Evolutionary conservation across 2,113 vertebrate species (phyloP).

Genomic region (Coreoperca whiteheadi): DNA sequence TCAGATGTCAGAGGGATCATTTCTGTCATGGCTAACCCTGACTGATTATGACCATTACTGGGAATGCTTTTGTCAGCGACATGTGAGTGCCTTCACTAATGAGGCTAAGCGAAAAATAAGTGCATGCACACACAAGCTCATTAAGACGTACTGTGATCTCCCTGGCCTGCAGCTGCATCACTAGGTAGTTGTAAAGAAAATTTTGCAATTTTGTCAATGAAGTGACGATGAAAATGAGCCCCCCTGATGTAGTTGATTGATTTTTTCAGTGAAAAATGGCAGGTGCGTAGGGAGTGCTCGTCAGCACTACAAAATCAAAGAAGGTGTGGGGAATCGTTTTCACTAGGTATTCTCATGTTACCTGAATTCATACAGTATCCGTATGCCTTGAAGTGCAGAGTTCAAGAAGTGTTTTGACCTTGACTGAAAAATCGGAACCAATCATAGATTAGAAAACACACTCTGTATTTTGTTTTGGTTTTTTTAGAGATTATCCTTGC

Average conservation of each 20-base stretch:
- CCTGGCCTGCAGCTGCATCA: constrained; percentile 65
- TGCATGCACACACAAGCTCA: constrained; percentile 59
- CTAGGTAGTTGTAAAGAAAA: constrained; percentile 74
- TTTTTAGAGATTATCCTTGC: not conserved
- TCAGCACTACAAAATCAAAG: constrained; percentile 59
- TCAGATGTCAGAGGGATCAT: not conserved
- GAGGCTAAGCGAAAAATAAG: constrained; percentile 64
- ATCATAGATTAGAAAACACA: constrained; percentile 35
- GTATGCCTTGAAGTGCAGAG: not conserved
- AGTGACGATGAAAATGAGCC: constrained; percentile 83
- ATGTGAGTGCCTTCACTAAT: constrained; percentile 54
- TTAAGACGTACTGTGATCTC: constrained; percentile 70
- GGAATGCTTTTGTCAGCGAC: constrained; percentile 76
- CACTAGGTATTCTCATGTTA: constrained; percentile 49
- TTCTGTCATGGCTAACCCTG: not conserved
- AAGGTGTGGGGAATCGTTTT: constrained; percentile 64
- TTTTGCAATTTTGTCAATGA: constrained; percentile 80
- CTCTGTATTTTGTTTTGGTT: constrained; percentile 2
- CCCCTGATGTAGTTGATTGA: constrained; percentile 78
- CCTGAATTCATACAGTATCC: constrained; percentile 55
- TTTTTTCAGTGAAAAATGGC: constrained; percentile 80
- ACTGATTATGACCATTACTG: constrained; percentile 5
- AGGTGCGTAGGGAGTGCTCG: constrained; percentile 63
- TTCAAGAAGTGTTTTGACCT: constrained; percentile 56
- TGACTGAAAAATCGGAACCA: constrained; percentile 43